phyloP scores from a whole-genome alignment of 2,888 invertebrate species.

The Chrysolina haemoptera region DNA sequence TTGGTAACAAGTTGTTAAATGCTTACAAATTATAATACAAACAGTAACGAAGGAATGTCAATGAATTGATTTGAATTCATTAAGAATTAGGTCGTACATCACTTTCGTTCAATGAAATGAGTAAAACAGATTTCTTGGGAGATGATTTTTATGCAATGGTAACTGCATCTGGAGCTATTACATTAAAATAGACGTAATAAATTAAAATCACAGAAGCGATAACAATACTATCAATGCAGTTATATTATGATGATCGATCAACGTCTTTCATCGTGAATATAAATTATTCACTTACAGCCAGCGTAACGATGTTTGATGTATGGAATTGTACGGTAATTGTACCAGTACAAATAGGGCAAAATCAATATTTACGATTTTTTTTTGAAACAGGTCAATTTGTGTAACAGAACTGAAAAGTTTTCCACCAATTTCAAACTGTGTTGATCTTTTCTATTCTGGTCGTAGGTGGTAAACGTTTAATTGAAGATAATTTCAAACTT shows the following conservation, averaged over 20 bases:
- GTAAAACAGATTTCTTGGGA: conserved; percentile 10
- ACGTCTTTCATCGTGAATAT: background rate
- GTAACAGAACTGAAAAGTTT: too few species aligned
- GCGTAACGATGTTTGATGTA: background rate
- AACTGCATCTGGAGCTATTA: conserved; percentile 10
- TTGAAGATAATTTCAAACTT: too few species aligned
- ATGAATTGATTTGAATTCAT: conserved; percentile 20
- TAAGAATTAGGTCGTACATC: conserved; percentile 20
- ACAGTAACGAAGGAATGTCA: conserved; percentile 8
- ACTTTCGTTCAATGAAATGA: conserved; percentile 9
- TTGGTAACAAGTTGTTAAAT: conserved; percentile 13
- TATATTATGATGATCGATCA: background rate
- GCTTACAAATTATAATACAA: conserved; percentile 18
- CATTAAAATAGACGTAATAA: background rate
- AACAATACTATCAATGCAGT: conserved; percentile 3
- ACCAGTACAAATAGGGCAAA: background rate
- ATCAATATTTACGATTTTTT: background rate
- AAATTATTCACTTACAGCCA: background rate
- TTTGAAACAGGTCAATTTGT: too few species aligned
- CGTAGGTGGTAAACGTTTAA: too few species aligned
- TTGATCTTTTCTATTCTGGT: too few species aligned
- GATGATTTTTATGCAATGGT: background rate
- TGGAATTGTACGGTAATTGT: background rate
- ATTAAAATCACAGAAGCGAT: background rate
- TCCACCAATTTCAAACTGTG: too few species aligned